Evolutionary conservation across 2,797 vertebrate genomes (phyloP).

Genomic region (Bryconaethiops microstoma): DNA sequence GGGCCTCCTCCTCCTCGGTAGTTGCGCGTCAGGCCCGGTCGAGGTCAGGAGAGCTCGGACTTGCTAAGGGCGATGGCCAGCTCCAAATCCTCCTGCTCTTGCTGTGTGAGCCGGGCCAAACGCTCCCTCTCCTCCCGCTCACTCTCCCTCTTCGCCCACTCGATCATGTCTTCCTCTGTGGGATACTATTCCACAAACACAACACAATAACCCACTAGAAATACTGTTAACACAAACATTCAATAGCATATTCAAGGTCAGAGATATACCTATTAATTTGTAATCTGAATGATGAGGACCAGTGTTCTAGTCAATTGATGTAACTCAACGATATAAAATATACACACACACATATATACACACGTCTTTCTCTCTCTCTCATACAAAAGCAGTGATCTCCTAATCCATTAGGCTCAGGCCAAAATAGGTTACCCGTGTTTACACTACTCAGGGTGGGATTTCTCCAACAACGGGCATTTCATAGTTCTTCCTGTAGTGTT

Average conservation of each 20-base stretch:
- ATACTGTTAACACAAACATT: background rate
- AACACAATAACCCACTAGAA: slow-evolving; percentile 33
- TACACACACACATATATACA: too few species aligned
- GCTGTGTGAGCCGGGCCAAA: slow-evolving; percentile 91
- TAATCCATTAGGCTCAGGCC: too few species aligned
- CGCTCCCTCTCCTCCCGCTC: slow-evolving; percentile 96
- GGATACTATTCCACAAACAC: slow-evolving; percentile 85
- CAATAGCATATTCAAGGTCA: background rate
- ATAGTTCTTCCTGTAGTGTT: too few species aligned
- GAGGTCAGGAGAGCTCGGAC: slow-evolving; percentile 92
- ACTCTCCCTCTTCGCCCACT: slow-evolving; percentile 98
- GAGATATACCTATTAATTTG: too few species aligned
- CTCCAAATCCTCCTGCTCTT: slow-evolving; percentile 98
- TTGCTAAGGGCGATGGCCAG: slow-evolving; percentile 99
- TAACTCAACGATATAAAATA: too few species aligned
- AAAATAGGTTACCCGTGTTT: too few species aligned
- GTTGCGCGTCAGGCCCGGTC: slow-evolving; percentile 68
- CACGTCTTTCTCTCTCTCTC: too few species aligned
- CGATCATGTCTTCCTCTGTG: slow-evolving; percentile 98
- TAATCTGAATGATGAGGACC: too few species aligned
- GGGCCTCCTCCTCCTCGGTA: slow-evolving; percentile 15
- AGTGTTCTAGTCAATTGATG: too few species aligned
- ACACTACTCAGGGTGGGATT: too few species aligned
- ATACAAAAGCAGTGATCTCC: too few species aligned
- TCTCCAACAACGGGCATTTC: too few species aligned